Evolutionary conservation across 2,888 invertebrate species (phyloP), one percentile per base, ranked within the genome.

Genomic region (Eilema caniola): DNA sequence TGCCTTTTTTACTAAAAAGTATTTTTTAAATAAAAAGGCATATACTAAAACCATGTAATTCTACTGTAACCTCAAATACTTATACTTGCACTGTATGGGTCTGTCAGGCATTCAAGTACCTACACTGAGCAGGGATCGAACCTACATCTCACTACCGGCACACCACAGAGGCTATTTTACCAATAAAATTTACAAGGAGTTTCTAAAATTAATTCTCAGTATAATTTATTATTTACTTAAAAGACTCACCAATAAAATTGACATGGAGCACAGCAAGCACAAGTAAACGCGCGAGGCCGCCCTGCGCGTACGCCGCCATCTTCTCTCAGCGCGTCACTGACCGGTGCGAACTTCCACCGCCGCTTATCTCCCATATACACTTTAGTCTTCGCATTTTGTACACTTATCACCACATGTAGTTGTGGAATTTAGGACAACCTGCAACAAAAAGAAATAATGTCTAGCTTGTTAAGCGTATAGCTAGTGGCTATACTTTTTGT

Each of bases 211-310:
- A n/a, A n/a, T n/a, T n/a, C n/a, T n/a, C n/a, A n/a, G n/a, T n/a
- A n/a, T n/a, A n/a, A n/a, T n/a, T n/a, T n/a, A n/a, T 5, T 28
- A 28, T 4, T 28, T 7, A 20, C 53, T 47, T n/a, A 28, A 57
- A 71, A 53, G 16, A 85, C 92, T 90, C 86, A 95, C 95, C 95
- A 85, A 94, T 90, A 88, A 95, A 95, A 88, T 95, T 95, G 69
- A 93, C 94, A 77, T 95, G 94, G 78, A 95, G 81, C 25, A 95
- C 88, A 66, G 94, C 94, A 62, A 95, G 83, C 23, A 95, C 83
- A 10, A 95, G 86, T 65, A 95, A 88, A 75, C 93, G 94, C 82
- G 95, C 93, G 83, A 95, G 94, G 81, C 94, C 90, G 69, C 91
- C 89, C 81, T 88, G 90, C 87, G 89, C 88, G 78, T 89, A 88